Evolutionary conservation across 2,113 vertebrate species (phyloP).

Genomic region (Rissa tridactyla): DNA sequence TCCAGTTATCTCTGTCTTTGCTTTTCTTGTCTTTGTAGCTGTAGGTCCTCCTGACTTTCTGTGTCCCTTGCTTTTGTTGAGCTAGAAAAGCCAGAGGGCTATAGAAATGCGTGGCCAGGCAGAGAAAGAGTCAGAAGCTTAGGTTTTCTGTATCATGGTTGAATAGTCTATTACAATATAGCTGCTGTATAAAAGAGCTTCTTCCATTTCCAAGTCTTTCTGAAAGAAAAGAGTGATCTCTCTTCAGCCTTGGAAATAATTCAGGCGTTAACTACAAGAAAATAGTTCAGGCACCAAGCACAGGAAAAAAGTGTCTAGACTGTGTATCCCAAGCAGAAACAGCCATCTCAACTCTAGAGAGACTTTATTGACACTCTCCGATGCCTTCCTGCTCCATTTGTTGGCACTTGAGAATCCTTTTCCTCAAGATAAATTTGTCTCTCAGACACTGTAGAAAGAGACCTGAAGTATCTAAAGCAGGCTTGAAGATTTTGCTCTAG

Average conservation of each 20-base stretch:
- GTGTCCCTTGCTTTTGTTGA: neutral
- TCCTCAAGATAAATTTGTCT: neutral
- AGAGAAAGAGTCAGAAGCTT: neutral
- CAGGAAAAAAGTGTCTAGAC: neutral
- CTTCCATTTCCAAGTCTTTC: slow-evolving; percentile 12
- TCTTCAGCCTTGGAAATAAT: neutral
- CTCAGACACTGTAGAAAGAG: neutral
- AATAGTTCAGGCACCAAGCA: neutral
- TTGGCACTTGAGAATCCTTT: neutral
- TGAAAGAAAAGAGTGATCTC: neutral
- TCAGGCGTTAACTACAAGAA: slow-evolving; percentile 11
- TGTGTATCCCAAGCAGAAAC: neutral
- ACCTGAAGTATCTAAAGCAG: neutral
- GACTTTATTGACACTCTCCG: neutral
- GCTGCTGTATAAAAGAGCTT: slow-evolving; percentile 15
- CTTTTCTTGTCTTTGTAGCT: neutral
- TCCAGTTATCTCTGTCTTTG: neutral
- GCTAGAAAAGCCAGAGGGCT: neutral
- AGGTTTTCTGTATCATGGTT: neutral
- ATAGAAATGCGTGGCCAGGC: neutral
- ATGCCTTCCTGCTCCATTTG: neutral
- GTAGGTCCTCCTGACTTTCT: neutral
- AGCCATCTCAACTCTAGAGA: neutral
- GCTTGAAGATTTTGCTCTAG: neutral
- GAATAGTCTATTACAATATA: slow-evolving; percentile 22